A percentile compares a stretch with the other conserved stretches of the same genome.
Evolutionary conservation across 2,888 invertebrate genomes (phyloP).

Genomic region (Trissonchulus latispiculum): DNA sequence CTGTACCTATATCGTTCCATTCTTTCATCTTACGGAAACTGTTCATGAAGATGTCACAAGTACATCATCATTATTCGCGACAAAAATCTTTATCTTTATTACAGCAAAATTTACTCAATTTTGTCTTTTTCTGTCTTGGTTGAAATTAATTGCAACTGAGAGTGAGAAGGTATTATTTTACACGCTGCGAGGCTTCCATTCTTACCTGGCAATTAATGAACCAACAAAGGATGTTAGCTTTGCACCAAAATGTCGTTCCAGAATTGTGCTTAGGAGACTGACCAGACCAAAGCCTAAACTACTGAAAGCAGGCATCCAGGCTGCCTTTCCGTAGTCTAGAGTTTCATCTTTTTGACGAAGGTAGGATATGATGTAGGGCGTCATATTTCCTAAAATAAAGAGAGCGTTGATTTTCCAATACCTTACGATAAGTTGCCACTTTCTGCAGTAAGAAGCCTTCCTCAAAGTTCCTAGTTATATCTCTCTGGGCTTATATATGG

Average conservation of each 20-base stretch:
- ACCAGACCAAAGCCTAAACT: not conserved
- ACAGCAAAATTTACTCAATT: no score
- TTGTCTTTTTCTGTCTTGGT: no score
- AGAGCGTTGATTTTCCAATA: not conserved
- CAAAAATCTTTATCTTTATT: no score
- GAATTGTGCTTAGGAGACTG: not conserved
- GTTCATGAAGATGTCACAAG: no score
- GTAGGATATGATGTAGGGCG: not conserved
- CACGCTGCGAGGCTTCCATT: not conserved
- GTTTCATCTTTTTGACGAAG: not conserved
- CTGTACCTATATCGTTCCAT: no score
- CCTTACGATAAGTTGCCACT: not conserved
- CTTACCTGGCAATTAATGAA: not conserved
- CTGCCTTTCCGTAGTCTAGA: not conserved
- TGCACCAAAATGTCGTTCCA: not conserved
- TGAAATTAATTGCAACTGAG: no score
- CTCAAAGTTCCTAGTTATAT: no score
- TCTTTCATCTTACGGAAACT: no score
- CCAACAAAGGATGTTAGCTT: not conserved
- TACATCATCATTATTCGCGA: no score
- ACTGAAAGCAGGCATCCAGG: not conserved
- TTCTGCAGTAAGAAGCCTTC: no score
- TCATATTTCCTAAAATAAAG: not conserved
- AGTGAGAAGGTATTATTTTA: no score
- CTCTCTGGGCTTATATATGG: no score